A percentile compares a stretch with the other conserved stretches of the same genome.
These are phyloP conservation scores for Diplolepis rosae DNA, from an alignment of 2,888 invertebrate genomes.

Conservation along the genomic window DNA sequence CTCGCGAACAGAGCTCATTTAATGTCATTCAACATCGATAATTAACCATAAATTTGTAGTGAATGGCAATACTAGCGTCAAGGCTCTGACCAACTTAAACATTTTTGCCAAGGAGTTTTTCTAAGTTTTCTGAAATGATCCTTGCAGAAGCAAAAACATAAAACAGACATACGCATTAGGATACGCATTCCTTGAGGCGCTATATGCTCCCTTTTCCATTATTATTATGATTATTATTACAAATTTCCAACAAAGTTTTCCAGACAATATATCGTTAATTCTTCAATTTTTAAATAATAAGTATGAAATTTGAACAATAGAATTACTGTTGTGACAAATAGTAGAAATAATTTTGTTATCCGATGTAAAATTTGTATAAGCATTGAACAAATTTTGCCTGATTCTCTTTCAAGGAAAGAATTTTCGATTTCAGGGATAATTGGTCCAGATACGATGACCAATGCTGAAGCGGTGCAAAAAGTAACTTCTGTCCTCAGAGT, in stretches of 20 bases:
- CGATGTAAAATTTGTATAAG: no score
- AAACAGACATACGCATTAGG: conserved; percentile 26
- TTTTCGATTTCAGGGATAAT: conserved; percentile 64
- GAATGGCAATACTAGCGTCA: conserved; percentile 25
- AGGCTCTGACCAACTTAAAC: conserved; percentile 33
- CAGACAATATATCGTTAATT: no score
- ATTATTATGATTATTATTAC: not conserved
- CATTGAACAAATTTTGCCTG: no score
- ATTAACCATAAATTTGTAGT: conserved; percentile 34
- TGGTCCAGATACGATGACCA: conserved; percentile 67
- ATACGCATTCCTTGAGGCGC: conserved; percentile 13
- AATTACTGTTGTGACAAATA: no score
- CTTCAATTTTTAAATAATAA: no score
- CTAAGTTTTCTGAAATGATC: conserved; percentile 25
- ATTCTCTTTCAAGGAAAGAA: not conserved
- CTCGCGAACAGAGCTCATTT: not conserved
- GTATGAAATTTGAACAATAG: no score
- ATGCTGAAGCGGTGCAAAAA: conserved; percentile 68
- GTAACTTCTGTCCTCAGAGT: conserved; percentile 69
- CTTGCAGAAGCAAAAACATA: not conserved
- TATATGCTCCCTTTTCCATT: conserved; percentile 1
- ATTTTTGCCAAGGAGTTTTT: conserved; percentile 32
- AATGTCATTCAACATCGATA: not conserved
- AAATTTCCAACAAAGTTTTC: not conserved
- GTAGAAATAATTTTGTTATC: no score